phyloP scores from a whole-genome alignment of 2,113 vertebrate species.

The Bucco capensis region DNA sequence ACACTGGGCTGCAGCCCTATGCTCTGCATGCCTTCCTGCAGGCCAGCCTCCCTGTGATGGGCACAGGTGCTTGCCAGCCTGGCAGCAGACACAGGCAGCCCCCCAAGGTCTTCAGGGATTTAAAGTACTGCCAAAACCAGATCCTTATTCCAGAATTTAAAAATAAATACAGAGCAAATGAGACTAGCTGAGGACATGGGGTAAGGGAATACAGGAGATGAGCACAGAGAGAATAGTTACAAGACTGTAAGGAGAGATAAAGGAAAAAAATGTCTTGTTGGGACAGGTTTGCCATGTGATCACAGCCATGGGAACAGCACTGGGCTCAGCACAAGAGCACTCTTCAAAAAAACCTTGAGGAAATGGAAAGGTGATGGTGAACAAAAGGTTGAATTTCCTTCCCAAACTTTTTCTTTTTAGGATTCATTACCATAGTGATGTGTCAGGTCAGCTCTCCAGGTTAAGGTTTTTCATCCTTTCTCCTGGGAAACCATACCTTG shows the following conservation, averaged over 20 bases:
- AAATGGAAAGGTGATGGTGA: neutral
- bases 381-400: neutral
- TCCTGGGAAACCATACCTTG: neutral
- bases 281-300: neutral
- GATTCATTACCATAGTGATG: neutral
- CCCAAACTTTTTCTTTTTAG: neutral
- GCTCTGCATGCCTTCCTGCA: neutral
- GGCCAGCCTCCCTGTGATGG: fast-evolving
- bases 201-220: neutral
- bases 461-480: neutral
- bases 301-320: neutral
- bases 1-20: fast-evolving
- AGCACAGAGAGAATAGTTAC: neutral
- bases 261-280: neutral
- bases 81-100: neutral
- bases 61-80: neutral
- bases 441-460: neutral
- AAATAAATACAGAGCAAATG: neutral
- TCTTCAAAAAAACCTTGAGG: neutral
- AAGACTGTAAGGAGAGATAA: neutral
- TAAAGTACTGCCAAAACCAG: neutral
- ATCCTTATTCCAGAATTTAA: neutral
- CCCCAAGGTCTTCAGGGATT: neutral
- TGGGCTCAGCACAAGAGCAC: neutral
- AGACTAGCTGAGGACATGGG: neutral